Conservation (phyloP, 2,797 vertebrate genomes). For the Serranus cabrilla region DNA sequence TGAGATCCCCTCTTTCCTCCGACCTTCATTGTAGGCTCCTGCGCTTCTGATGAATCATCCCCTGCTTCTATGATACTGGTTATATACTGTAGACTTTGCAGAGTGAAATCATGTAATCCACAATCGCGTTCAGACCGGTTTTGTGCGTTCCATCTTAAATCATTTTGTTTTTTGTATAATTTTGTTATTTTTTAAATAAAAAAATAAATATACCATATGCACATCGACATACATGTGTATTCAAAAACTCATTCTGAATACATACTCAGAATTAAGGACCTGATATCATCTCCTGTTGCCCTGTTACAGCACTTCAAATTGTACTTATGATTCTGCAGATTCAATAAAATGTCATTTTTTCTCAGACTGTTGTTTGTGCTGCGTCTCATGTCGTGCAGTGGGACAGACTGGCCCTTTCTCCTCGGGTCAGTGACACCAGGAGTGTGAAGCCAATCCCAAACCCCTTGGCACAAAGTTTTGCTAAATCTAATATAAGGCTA, state of each 20-base stretch:
- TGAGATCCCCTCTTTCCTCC: conserved; percentile 53
- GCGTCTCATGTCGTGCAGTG: fast-evolving
- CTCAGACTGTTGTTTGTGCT: conserved; percentile 70
- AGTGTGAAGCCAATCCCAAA: no score
- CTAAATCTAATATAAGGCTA: no score
- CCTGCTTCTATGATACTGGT: conserved; percentile 80
- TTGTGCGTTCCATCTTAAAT: conserved; percentile 81
- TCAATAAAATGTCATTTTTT: conserved; percentile 89
- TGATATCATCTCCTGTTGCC: conserved; percentile 82
- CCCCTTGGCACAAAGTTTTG: no score
- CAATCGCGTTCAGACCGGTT: conserved; percentile 73
- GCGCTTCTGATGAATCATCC: conserved; percentile 70
- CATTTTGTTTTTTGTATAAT: conserved; percentile 77
- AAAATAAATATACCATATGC: conserved; percentile 76
- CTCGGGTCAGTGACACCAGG: no score
- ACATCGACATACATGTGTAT: conserved; percentile 76
- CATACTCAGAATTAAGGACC: conserved; percentile 78
- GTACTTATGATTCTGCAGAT: conserved; percentile 86
- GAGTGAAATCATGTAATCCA: conserved; percentile 78
- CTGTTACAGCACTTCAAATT: conserved; percentile 86
- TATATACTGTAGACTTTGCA: conserved; percentile 77
- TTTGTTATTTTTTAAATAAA: conserved; percentile 77
- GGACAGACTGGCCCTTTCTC: no score
- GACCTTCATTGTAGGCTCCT: conserved; percentile 62
- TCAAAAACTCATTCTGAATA: conserved; percentile 68